Conservation (phyloP, 2,888 invertebrate species). For the Macroteleia sp. region DNA sequence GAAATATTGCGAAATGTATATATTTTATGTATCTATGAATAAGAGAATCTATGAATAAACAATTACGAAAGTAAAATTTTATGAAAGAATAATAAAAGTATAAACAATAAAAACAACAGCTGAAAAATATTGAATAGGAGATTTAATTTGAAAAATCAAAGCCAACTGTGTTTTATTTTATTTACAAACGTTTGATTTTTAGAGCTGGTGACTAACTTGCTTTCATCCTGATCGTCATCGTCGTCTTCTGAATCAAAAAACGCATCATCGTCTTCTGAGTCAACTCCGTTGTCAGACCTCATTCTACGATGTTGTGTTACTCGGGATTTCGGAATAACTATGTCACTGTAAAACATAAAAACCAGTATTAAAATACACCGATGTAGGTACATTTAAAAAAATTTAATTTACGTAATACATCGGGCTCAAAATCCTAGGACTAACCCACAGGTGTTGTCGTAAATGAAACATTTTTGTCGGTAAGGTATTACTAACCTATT, state of each 20-base stretch:
- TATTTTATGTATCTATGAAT: not conserved
- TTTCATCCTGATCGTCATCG: constrained; percentile 87
- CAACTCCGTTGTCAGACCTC: constrained; percentile 83
- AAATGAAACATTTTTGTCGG: too few relatives aligned
- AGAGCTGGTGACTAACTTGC: constrained; percentile 72
- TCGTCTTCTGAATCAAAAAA: constrained; percentile 90
- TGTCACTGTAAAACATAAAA: constrained; percentile 83
- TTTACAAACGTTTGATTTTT: too few relatives aligned
- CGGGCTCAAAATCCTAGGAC: too few relatives aligned
- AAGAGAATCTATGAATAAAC: not conserved
- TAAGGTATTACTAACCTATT: too few relatives aligned
- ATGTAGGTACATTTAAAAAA: too few relatives aligned
- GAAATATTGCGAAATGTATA: too few relatives aligned
- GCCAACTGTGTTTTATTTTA: too few relatives aligned
- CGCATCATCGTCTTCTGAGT: constrained; percentile 87
- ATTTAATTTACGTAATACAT: too few relatives aligned
- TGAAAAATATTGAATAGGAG: not conserved
- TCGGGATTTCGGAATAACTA: constrained; percentile 86
- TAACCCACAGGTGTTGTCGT: too few relatives aligned
- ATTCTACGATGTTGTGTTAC: constrained; percentile 85
- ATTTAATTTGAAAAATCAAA: too few relatives aligned
- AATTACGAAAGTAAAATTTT: too few relatives aligned
- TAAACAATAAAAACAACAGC: not conserved
- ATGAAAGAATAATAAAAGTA: not conserved
- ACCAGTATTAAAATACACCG: too few relatives aligned